phyloP scores from a whole-genome alignment of 1,140 invertebrate genomes.

The Lutraria rhynchaena region DNA sequence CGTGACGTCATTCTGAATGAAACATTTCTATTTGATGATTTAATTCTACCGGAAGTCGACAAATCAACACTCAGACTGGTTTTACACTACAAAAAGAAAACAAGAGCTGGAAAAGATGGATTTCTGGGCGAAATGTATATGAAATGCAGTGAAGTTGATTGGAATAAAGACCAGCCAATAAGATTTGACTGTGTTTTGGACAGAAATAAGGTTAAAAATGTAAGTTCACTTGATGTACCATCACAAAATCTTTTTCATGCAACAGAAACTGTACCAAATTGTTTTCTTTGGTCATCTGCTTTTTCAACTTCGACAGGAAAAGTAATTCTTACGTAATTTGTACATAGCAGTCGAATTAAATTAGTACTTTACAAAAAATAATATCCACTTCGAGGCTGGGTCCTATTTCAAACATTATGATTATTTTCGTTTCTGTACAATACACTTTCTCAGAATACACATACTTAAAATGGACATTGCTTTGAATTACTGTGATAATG shows the following conservation, averaged over 20 bases:
- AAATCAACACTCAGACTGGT: conserved; percentile 48
- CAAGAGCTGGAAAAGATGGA: conserved; percentile 19
- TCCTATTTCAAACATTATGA: no score
- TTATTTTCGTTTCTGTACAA: no score
- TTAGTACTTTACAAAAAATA: no score
- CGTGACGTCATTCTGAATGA: conserved; percentile 41
- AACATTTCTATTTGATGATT: conserved; percentile 44
- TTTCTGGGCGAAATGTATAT: conserved; percentile 56
- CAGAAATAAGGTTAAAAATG: conserved; percentile 18
- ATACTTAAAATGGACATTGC: no score
- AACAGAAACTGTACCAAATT: background rate
- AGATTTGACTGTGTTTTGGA: conserved; percentile 17
- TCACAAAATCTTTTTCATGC: no score
- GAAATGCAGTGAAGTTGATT: conserved; percentile 52
- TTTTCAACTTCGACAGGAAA: background rate
- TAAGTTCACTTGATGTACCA: conserved; percentile 10
- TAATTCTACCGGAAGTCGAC: conserved; percentile 47
- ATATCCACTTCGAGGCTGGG: no score
- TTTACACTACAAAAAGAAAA: conserved; percentile 38
- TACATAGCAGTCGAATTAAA: no score
- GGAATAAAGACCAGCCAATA: conserved; percentile 18
- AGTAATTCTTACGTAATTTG: background rate
- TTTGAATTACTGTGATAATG: no score
- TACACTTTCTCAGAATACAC: no score
- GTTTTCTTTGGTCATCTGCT: background rate